Base-by-base conservation (phyloP, 2,797 vertebrate genomes). In the Enteromius argenteus region DNA sequence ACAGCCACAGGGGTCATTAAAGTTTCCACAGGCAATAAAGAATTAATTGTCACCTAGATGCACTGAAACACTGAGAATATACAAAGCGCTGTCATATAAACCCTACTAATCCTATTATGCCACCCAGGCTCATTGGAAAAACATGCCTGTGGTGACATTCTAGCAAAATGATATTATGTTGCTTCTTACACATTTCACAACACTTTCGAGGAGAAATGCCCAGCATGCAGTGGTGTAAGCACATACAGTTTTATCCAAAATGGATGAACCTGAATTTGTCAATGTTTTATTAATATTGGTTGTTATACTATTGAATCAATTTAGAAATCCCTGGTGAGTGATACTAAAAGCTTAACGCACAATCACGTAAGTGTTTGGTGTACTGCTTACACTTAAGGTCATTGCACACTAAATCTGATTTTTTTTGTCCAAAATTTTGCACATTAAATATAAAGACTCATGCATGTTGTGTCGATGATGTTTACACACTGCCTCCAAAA, bases 81-180 rank as follows among this genome's bases (percentile, higher is more conserved):
- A 68, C 27, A 64, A 51, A 80, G 44, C 60, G 11, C 21, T 53
- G 72, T 56, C 64, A 83, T 27, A 27, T 39, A 86, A 62, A 81
- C 80, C 58, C n/a, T 21, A 5, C 46, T 84, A 78, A 86, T 86
- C 78, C 72, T 51, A 66, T 78, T 86, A 82, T 49, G 37, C 32
- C 37, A 14, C 2, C 7, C 27, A 32, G 17, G 27, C 30, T 73
- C 9, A 37, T n/a, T 53, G 19, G 19, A 53, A 53, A 53, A 74
- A n/a, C 2, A 6, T n/a, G 30, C 21, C 19, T 56, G 19, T 37
- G 30, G 49, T 17, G 0, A 74, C 46, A n/a, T 73, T 30, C 32
- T 67, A 53, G 30, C 23, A 72, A 73, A 49, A 51, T 44, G 0
- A 71, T 27, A 44, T 32, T 73, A 19, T 17, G 9, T 73, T 51